Percentiles rank a stretch among this genome's conserved stretches.
Evolutionary conservation across 2,113 vertebrate genomes (phyloP).

Genomic region (Reinhardtius hippoglossoides): DNA sequence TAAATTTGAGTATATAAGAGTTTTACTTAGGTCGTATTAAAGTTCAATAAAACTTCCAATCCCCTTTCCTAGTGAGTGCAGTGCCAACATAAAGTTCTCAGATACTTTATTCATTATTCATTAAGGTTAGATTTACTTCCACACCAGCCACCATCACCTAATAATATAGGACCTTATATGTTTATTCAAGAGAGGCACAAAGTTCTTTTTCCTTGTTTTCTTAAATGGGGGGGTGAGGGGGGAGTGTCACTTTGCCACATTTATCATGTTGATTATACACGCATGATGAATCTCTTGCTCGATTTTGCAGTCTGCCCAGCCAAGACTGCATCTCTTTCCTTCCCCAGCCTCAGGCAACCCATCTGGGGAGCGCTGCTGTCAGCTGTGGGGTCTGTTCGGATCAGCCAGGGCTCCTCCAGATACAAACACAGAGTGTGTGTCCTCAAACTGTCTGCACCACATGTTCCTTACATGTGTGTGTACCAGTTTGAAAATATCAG

Average conservation of each 20-base stretch:
- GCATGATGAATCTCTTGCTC: slow-evolving; percentile 70
- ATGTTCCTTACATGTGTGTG: slow-evolving; percentile 13
- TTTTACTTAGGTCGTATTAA: not conserved
- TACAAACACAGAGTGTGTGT: slow-evolving; percentile 30
- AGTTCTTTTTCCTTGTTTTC: not conserved
- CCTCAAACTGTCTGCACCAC: slow-evolving; percentile 26
- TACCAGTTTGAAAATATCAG: not conserved
- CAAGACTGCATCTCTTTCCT: slow-evolving; percentile 41
- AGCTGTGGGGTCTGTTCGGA: slow-evolving; percentile 52
- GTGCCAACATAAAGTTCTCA: not conserved
- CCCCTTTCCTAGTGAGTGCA: not conserved
- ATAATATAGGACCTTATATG: slow-evolving; percentile 17
- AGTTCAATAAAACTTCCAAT: not conserved
- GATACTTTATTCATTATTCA: slow-evolving; percentile 7
- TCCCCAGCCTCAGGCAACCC: slow-evolving; percentile 70
- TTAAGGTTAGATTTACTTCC: slow-evolving; percentile 21
- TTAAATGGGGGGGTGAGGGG: not conserved
- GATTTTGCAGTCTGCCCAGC: slow-evolving; percentile 48
- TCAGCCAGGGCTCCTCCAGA: slow-evolving; percentile 49
- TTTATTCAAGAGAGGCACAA: slow-evolving; percentile 14
- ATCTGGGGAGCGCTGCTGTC: slow-evolving; percentile 78
- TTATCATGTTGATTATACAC: slow-evolving; percentile 73
- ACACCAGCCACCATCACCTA: slow-evolving; percentile 23
- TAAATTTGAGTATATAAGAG: not conserved
- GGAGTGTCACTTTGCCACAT: slow-evolving; percentile 6